These are phyloP conservation scores for Bubo scandiacus DNA, from an alignment of 2,113 vertebrate species.

Conservation along the genomic window DNA sequence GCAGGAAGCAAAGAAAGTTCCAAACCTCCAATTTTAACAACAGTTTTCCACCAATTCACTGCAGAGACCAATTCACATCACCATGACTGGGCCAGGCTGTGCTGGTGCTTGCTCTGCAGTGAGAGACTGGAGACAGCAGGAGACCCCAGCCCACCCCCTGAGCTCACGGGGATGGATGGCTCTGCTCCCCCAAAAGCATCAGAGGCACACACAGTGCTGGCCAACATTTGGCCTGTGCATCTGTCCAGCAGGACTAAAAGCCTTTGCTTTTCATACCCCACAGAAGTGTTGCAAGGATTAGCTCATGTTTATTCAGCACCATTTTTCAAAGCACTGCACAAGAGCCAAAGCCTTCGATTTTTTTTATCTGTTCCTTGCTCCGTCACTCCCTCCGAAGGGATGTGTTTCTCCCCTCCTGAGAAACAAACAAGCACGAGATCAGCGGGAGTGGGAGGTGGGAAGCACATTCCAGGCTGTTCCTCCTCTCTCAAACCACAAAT, in stretches of 20 bases:
- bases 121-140: neutral
- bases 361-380: conserved; percentile 10
- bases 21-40: neutral
- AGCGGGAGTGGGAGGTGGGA: neutral
- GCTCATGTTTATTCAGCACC: conserved; percentile 44
- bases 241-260: neutral
- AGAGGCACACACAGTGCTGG: neutral
- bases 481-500: neutral
- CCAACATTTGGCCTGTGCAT: neutral
- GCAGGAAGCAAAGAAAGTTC: neutral
- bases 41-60: neutral
- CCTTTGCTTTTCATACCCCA: conserved; percentile 7
- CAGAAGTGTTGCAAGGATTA: neutral
- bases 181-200: neutral
- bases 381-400: neutral
- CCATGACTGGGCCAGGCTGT: accelerated
- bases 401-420: neutral
- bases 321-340: conserved; percentile 5
- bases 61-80: neutral
- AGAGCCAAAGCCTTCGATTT: neutral
- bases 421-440: conserved; percentile 7
- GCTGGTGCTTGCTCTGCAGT: neutral
- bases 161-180: accelerated
- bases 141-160: neutral
- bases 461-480: neutral